phyloP scores from a whole-genome alignment of 2,797 vertebrate genomes.

The Dipus sagitta region DNA sequence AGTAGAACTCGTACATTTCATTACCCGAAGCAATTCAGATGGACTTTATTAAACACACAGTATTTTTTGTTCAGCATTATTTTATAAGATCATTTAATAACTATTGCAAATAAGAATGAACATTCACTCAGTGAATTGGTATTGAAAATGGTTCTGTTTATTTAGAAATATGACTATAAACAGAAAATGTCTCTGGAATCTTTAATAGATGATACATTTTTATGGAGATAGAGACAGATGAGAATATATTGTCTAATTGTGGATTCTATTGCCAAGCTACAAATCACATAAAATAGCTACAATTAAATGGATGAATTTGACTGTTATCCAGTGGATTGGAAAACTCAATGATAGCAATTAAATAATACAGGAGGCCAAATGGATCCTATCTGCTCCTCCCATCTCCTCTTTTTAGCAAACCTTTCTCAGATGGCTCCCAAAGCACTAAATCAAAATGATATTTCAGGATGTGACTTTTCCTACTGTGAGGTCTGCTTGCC shows the following conservation, averaged over 20 bases:
- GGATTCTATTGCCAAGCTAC: slow-evolving; percentile 56
- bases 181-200: slow-evolving; percentile 52
- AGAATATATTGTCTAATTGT: slow-evolving; percentile 62
- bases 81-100: slow-evolving; percentile 61
- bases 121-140: slow-evolving; percentile 49
- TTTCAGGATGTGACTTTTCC: slow-evolving; percentile 58
- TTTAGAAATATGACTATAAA: slow-evolving; percentile 53
- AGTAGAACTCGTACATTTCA: neutral
- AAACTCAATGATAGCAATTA: slow-evolving; percentile 70
- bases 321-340: slow-evolving; percentile 65
- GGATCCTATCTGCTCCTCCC: slow-evolving; percentile 28
- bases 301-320: slow-evolving; percentile 60
- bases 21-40: slow-evolving; percentile 57
- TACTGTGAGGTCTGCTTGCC: slow-evolving; percentile 1
- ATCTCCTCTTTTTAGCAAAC: slow-evolving; percentile 32
- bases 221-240: slow-evolving; percentile 48
- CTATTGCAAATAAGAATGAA: slow-evolving; percentile 57
- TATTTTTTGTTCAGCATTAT: slow-evolving; percentile 59
- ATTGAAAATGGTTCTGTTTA: slow-evolving; percentile 61
- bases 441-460: slow-evolving; percentile 75
- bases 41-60: slow-evolving; percentile 53
- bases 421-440: slow-evolving; percentile 53
- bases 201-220: slow-evolving; percentile 48
- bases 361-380: slow-evolving; percentile 59
- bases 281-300: slow-evolving; percentile 62